These are phyloP conservation scores for Pseudobourletiella spinata DNA, from an alignment of 1,140 invertebrate genomes.

Conservation along the genomic window DNA sequence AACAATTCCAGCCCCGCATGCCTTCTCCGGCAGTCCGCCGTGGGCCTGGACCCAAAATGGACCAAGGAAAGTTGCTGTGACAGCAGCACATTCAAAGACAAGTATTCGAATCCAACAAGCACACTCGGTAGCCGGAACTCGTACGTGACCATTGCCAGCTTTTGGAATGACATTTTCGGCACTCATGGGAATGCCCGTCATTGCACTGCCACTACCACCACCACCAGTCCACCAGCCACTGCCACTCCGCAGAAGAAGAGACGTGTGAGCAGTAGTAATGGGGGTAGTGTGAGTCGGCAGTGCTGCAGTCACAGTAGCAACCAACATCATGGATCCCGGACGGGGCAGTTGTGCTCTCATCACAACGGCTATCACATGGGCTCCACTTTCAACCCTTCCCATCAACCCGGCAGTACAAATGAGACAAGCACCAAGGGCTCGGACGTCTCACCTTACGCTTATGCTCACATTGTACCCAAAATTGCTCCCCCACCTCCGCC, in stretches of 20 bases:
- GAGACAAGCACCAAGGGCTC: constrained; percentile 18
- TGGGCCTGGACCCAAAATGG: constrained; percentile 21
- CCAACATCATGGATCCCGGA: not conserved
- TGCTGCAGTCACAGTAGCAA: not conserved
- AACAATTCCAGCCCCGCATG: constrained; percentile 36
- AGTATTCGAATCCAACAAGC: constrained; percentile 18
- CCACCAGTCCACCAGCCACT: not conserved
- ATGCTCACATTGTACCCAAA: constrained; percentile 31
- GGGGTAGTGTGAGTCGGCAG: not conserved
- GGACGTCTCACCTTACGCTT: constrained; percentile 36
- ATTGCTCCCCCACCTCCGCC: constrained; percentile 19
- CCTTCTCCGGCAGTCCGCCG: constrained; percentile 28
- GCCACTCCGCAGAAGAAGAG: constrained; percentile 3
- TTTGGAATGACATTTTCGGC: constrained; percentile 36
- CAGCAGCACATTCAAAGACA: constrained; percentile 1
- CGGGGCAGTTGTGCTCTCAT: not conserved
- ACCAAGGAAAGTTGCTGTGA: constrained; percentile 2
- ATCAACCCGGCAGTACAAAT: constrained; percentile 3
- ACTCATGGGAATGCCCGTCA: not conserved
- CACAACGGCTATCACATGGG: not conserved
- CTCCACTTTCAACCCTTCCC: constrained; percentile 14
- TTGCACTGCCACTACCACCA: not conserved
- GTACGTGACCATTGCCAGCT: constrained; percentile 34
- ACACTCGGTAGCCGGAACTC: constrained; percentile 28
- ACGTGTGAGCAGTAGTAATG: not conserved